Base-by-base conservation (phyloP, 2,797 vertebrate genomes). In the Oreortyx pictus region DNA sequence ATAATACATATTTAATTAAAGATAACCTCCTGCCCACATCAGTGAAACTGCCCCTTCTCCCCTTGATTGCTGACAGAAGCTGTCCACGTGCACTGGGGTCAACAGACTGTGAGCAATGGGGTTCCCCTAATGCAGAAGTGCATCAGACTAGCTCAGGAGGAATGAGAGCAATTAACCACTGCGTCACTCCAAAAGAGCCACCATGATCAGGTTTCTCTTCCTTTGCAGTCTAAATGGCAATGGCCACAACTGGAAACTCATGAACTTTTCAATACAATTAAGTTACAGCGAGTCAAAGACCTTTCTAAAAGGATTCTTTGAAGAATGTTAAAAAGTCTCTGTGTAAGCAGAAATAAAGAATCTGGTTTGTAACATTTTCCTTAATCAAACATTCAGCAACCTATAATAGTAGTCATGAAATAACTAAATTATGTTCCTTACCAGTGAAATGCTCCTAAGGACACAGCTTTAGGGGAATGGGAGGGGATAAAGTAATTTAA, bases 51-150 rank as follows among this genome's bases (percentile, higher is more conserved):
- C 49, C 75, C 82, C 14, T 88, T 68, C 44, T 81, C 31, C 60
- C 61, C 35, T 11, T 14, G 22, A 77, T 4, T 74, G 46, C 82
- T 56, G 50, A 81, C 4, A 0, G 68, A 84, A 12, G 56, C 15
- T 94, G 89, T 90, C 82, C 3, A 6, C 39, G 33, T 35, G 44
- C 11, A 1, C 8, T 20, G 1, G 27, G 8, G 15, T 74, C 35
- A 73, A 66, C 14, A 41, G 19, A 14, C 43, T 64, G 39, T 17
- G 89, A 86, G 87, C 25, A 8, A 24, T 50, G 89, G 27, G 80
- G 92, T 92, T 93, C 82, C 86, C 87, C 79, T 87, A 94, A 93
- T 56, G 72, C 66, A n/a, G 64, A 77, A 64, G 11, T 10, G 37
- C 62, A 46, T 72, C 89, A 83, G 24, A 75, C 37, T 50, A 67